phyloP scores from a whole-genome alignment of 2,113 vertebrate species.

The Nannospalax galili region DNA sequence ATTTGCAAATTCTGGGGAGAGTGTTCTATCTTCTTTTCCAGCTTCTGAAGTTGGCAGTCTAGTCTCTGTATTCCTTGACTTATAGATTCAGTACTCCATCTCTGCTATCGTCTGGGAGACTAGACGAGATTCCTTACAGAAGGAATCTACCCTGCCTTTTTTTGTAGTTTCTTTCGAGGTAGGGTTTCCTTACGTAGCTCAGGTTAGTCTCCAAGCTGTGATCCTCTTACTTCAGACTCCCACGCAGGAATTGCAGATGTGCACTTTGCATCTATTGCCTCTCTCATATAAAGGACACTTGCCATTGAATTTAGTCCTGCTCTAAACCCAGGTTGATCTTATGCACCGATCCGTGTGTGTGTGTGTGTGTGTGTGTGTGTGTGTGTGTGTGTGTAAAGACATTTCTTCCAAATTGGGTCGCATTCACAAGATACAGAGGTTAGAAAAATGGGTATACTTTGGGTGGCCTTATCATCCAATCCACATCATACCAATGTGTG shows the following conservation, averaged over 20 bases:
- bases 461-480: accelerated
- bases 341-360: too few relatives aligned
- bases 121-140: too few relatives aligned
- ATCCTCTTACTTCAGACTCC: neutral
- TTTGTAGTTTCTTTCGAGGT: neutral
- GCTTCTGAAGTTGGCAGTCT: neutral
- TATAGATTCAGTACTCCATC: neutral
- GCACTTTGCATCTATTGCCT: neutral
- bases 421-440: neutral
- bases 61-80: neutral
- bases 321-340: neutral
- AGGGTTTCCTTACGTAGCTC: neutral
- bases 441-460: neutral
- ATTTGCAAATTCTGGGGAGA: neutral
- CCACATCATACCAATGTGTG: accelerated
- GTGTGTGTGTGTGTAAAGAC: neutral
- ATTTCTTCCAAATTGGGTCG: neutral
- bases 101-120: too few relatives aligned
- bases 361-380: too few relatives aligned
- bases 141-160: neutral
- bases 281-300: neutral
- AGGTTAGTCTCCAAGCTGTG: neutral
- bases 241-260: neutral
- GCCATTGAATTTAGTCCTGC: neutral
- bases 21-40: neutral